Evolutionary conservation across 2,113 vertebrate genomes (phyloP).

Genomic region (Zeus faber): DNA sequence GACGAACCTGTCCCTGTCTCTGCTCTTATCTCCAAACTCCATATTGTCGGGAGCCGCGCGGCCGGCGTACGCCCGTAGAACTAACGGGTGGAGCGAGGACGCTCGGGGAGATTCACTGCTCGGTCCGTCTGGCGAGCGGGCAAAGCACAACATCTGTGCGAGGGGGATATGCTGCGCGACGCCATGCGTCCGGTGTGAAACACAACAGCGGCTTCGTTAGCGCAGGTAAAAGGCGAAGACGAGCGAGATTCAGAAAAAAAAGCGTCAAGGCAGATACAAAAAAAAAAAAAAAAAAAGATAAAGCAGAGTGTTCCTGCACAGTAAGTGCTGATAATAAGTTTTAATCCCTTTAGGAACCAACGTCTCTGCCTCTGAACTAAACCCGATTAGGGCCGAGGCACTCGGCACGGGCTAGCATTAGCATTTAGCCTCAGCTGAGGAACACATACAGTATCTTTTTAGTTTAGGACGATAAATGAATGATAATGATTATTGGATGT

Average conservation of each 20-base stretch:
- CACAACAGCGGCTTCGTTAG: constrained; percentile 19
- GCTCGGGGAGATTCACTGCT: constrained; percentile 36
- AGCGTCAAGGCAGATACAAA: too few relatives aligned
- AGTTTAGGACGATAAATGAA: too few relatives aligned
- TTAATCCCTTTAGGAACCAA: constrained; percentile 38
- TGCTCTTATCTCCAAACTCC: constrained; percentile 55
- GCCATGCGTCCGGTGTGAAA: constrained; percentile 10
- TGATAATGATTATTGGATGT: too few relatives aligned
- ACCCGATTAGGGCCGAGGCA: too few relatives aligned
- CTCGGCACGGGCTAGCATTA: too few relatives aligned
- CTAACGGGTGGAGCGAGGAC: constrained; percentile 50
- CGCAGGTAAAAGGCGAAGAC: too few relatives aligned
- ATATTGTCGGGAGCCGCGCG: constrained; percentile 47
- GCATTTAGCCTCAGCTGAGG: too few relatives aligned
- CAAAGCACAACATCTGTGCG: too few relatives aligned
- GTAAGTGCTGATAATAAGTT: constrained; percentile 25
- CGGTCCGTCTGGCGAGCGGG: constrained; percentile 9
- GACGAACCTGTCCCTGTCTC: constrained; percentile 50
- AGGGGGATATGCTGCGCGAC: too few relatives aligned
- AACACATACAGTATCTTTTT: too few relatives aligned
- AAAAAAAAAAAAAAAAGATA: neutral
- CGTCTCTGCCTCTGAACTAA: constrained; percentile 28
- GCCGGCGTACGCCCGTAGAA: constrained; percentile 36
- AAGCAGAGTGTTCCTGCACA: constrained; percentile 6
- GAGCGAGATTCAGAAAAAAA: too few relatives aligned